Base-by-base conservation (phyloP, 2,888 invertebrate species). In the Netelia melanura region DNA sequence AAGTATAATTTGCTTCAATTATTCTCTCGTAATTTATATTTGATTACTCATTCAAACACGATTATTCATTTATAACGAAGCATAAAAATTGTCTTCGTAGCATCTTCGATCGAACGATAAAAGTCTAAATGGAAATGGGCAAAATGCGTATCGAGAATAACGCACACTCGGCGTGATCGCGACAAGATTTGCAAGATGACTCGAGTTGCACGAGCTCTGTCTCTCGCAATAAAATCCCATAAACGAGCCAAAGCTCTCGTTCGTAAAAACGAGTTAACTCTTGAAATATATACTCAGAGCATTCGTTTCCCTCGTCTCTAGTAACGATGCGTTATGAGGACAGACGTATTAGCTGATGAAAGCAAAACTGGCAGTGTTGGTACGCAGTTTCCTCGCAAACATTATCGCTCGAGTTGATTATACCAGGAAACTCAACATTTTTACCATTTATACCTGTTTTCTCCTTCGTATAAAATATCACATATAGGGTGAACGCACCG, bases 191-290 rank as follows among this genome's bases (percentile, higher is more conserved):
- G 48, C 91, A 17, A 17, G 92, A 92, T 93, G 91, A 92, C 93
- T 93, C 23, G 58, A 52, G 67, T 54, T 61, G 48, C 61, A n/a
- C 44, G 23, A 23, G 17, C 54, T 48, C 90, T 93, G 94, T 94
- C 94, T 94, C 94, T 93, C 94, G 95, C 93, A 95, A 90, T 90
- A 89, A 95, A 94, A 94, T 93, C 92, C 81, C 94, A 94, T 91
- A 94, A 94, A 93, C 94, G 93, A 94, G 89, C 90, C 87, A 89
- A 89, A 89, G 87, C 87, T 48, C 84, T 62, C 54, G 17, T 70
- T 38, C 81, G 64, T 70, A 70, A 62, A 76, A 43, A 17, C 54
- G 17, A 76, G 58, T 76, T 70, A 70, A 86, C 77, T 86, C 83
- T 82, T 88, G 87, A 89, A 90, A 84, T 81, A 83, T 80, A 58